phyloP scores from a whole-genome alignment of 2,888 invertebrate genomes.

The Enchytraeus crypticus region DNA sequence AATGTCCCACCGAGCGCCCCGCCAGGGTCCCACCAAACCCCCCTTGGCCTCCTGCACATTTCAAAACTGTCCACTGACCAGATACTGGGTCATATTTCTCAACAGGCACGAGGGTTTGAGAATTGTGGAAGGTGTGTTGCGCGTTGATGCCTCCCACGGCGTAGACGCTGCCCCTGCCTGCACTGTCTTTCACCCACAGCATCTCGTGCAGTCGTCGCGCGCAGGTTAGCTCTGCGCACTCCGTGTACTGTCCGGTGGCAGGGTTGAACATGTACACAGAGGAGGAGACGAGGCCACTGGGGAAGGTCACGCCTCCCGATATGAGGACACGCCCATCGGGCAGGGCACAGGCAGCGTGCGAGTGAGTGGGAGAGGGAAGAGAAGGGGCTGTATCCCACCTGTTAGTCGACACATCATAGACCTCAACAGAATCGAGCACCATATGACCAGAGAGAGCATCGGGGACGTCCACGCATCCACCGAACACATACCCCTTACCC shows the following conservation, averaged over 20 bases:
- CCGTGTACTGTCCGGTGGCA: slow-evolving; percentile 34
- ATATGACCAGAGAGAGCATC: slow-evolving; percentile 12
- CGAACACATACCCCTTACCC: slow-evolving; percentile 36
- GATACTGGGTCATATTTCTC: slow-evolving; percentile 38
- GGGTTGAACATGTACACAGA: slow-evolving; percentile 40
- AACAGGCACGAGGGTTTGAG: slow-evolving; percentile 44
- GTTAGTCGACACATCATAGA: slow-evolving; percentile 41
- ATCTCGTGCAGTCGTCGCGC: slow-evolving; percentile 45
- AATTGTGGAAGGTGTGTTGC: slow-evolving; percentile 35
- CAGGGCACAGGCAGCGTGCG: slow-evolving; percentile 36
- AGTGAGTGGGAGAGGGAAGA: slow-evolving; percentile 41
- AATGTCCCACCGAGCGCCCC: slow-evolving; percentile 46
- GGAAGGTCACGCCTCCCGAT: slow-evolving; percentile 41
- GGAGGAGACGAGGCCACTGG: slow-evolving; percentile 24
- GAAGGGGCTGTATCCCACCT: slow-evolving; percentile 41
- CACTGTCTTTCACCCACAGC: too few relatives aligned
- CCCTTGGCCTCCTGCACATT: too few relatives aligned
- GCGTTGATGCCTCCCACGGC: slow-evolving; percentile 44
- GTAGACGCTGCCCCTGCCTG: slow-evolving; percentile 33
- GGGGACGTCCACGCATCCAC: slow-evolving; percentile 30
- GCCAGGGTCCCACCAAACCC: slow-evolving; percentile 42
- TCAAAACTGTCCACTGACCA: slow-evolving; percentile 45
- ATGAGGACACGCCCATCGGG: slow-evolving; percentile 37
- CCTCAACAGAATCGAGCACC: slow-evolving; percentile 42
- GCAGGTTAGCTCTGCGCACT: slow-evolving; percentile 40